Percentiles rank a stretch among this genome's conserved stretches.
phyloP scores from a whole-genome alignment of 2,888 invertebrate genomes.

The Prosapia bicincta region DNA sequence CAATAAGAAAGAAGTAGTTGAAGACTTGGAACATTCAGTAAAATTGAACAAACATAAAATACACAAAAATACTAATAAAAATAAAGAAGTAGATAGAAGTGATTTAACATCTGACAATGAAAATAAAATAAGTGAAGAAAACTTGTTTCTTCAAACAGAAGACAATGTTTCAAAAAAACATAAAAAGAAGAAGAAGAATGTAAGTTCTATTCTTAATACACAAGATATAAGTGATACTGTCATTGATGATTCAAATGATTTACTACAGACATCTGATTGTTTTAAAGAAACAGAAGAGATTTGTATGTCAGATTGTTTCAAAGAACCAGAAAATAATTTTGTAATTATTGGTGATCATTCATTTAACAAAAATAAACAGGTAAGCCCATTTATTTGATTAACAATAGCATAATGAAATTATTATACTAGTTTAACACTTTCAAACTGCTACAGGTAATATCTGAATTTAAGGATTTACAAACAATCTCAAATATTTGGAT shows the following conservation, averaged over 20 bases:
- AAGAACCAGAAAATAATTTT: neutral
- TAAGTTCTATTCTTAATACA: neutral
- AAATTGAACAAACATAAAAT: neutral
- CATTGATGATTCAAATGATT: neutral
- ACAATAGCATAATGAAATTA: too few species aligned
- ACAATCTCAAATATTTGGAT: too few species aligned
- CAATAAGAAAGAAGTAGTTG: neutral
- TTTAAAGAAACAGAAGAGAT: neutral
- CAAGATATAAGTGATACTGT: neutral
- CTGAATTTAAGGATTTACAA: too few species aligned
- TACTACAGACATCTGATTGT: neutral
- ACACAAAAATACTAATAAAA: neutral
- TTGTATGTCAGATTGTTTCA: neutral
- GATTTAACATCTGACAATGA: neutral
- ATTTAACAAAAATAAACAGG: neutral
- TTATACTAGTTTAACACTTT: too few species aligned
- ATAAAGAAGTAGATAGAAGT: neutral
- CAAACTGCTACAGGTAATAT: too few species aligned
- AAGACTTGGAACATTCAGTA: neutral
- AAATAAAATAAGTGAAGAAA: neutral
- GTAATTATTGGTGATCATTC: neutral
- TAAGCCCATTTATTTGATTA: too few species aligned
- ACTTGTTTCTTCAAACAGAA: neutral
- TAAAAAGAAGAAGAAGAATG: neutral
- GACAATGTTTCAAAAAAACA: neutral